phyloP scores from a whole-genome alignment of 2,113 vertebrate species.

The Rafetus swinhoei region DNA sequence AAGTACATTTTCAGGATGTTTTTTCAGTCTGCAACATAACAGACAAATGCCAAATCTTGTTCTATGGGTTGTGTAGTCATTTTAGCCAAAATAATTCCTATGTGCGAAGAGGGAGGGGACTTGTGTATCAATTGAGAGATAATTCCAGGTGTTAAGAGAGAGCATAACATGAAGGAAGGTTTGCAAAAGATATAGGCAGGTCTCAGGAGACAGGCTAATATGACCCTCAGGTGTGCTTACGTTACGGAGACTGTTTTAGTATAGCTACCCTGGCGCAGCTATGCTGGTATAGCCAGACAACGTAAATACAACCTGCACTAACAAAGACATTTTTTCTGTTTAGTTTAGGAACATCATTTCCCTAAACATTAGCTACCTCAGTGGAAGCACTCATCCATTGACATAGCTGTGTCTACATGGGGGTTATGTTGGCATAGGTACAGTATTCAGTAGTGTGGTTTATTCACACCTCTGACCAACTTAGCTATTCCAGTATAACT shows the following conservation, averaged over 20 bases:
- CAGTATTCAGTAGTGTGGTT: not conserved
- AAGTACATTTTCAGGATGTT: not conserved
- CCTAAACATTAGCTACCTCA: not conserved
- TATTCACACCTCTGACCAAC: not conserved
- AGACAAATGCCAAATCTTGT: not conserved
- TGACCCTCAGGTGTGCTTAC: not conserved
- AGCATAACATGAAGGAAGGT: not conserved
- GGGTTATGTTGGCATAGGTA: not conserved
- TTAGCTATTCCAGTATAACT: not conserved
- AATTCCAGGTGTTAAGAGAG: not conserved
- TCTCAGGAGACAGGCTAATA: not conserved
- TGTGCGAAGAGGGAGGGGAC: conserved; percentile 51
- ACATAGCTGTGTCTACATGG: not conserved
- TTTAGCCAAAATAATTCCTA: conserved; percentile 29
- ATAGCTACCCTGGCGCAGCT: not conserved
- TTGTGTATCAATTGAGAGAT: not conserved
- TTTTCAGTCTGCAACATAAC: not conserved
- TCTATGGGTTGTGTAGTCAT: not conserved
- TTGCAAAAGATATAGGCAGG: not conserved
- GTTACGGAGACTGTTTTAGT: not conserved
- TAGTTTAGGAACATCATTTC: not conserved
- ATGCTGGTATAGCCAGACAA: not conserved
- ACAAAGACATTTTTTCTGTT: not conserved
- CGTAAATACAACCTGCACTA: not conserved
- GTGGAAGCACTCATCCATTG: not conserved